Evolutionary conservation across 1,140 invertebrate genomes (phyloP).

Genomic region (Macrobrachium nipponense): DNA sequence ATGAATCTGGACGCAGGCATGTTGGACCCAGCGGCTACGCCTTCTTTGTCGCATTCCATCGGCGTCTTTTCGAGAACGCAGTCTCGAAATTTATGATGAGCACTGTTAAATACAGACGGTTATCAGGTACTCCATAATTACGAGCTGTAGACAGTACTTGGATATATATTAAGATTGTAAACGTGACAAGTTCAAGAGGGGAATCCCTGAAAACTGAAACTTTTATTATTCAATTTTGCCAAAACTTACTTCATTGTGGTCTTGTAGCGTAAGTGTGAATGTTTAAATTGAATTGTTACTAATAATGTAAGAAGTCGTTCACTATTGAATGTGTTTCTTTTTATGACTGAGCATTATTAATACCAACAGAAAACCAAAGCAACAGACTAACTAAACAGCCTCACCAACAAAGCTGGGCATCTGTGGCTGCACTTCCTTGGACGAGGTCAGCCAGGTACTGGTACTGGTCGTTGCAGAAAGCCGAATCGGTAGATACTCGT

Average conservation of each 20-base stretch:
- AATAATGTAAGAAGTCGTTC: no score
- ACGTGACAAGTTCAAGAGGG: no score
- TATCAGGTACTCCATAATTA: neutral
- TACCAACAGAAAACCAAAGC: no score
- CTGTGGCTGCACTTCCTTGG: constrained; percentile 21
- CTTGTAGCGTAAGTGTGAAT: no score
- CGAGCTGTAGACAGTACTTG: neutral
- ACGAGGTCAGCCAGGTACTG: constrained; percentile 38
- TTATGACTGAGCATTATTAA: no score
- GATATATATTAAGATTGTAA: neutral
- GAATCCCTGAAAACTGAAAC: no score
- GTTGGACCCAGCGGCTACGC: neutral
- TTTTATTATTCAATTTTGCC: no score
- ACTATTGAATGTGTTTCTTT: no score
- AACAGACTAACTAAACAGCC: neutral
- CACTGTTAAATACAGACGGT: constrained; percentile 6
- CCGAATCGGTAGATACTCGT: constrained; percentile 19
- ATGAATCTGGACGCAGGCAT: constrained; percentile 28
- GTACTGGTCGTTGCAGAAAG: constrained; percentile 37
- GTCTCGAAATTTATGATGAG: constrained; percentile 44
- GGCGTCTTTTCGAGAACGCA: constrained; percentile 39
- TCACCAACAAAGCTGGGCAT: constrained; percentile 44
- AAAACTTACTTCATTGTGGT: no score
- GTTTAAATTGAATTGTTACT: no score
- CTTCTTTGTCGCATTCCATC: constrained; percentile 16